Evolutionary conservation across 2,113 vertebrate species (phyloP).

Genomic region (Coregonus clupeaformis): DNA sequence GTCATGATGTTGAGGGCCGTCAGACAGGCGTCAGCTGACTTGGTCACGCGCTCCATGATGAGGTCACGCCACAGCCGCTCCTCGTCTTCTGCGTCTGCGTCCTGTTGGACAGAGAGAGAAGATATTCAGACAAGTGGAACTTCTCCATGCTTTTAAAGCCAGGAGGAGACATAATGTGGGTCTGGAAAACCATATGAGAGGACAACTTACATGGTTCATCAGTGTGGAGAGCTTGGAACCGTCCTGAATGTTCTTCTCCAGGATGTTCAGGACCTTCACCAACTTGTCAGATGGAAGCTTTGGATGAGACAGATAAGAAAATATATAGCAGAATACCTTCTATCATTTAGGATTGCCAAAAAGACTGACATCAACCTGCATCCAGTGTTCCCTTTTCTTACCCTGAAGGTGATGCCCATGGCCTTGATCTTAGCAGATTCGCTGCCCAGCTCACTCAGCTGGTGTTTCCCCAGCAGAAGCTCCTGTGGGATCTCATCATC

Average conservation of each 20-base stretch:
- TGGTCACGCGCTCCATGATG: conserved; percentile 97
- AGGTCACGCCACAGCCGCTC: conserved; percentile 95
- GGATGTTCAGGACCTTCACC: conserved; percentile 93
- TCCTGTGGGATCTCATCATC: conserved; percentile 98
- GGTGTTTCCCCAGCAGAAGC: conserved; percentile 93
- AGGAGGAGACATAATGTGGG: background rate
- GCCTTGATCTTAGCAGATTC: conserved; percentile 99
- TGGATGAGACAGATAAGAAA: background rate
- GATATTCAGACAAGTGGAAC: background rate
- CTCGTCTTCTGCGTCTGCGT: conserved; percentile 94
- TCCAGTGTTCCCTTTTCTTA: conserved; percentile 53
- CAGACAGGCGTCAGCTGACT: conserved; percentile 95
- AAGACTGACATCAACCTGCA: background rate
- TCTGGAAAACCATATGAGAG: background rate
- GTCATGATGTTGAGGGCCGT: conserved; percentile 98
- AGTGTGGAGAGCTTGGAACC: conserved; percentile 90
- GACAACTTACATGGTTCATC: conserved; percentile 85
- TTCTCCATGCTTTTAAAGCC: background rate
- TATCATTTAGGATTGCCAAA: no score
- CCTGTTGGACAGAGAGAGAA: conserved; percentile 68
- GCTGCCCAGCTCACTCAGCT: conserved; percentile 91
- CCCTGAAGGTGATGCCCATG: conserved; percentile 96
- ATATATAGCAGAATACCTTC: background rate
- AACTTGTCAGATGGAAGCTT: conserved; percentile 96
- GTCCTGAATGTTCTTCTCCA: conserved; percentile 98